Evolutionary conservation across 2,888 invertebrate species (phyloP), one percentile per base, ranked within the genome.

Genomic region (Tenthredo scrophulariae): DNA sequence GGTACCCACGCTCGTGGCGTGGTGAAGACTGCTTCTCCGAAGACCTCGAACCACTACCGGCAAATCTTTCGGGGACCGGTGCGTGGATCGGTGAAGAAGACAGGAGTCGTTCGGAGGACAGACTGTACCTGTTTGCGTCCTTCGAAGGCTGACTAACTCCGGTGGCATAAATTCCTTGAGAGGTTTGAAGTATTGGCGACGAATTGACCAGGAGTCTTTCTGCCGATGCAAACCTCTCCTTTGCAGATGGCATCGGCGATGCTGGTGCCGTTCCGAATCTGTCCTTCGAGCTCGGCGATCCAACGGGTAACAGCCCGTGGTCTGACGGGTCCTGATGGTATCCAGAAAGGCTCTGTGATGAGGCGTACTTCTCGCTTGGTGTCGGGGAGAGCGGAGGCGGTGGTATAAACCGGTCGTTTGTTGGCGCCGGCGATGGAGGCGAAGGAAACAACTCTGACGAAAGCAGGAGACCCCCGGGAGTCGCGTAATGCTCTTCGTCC

Each of bases 381-480:
- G 91, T 91, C 87, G 92, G 93, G 85, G 95, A 95, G 92, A 95
- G 96, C 91, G 96, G 95, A 90, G 96, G 93, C 91, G 96, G 96
- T 82, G 96, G 96, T 88, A 96, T 95, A 90, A 94, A 94, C 79
- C 94, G 92, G 89, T 95, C 95, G 90, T 93, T 94, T 58, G 94
- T 94, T 26, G 95, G 95, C 85, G 95, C 95, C 84, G 95, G 95
- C 80, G 95, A 95, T 37, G 95, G 95, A 84, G 95, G 95, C 62
- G 92, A 93, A 86, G 95, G 95, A 92, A 94, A 94, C 86, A 94
- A 94, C 88, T 94, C 93, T 93, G 95, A 94, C 92, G 95, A 95
- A 94, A 93, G 92, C n/a, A 90, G 88, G 50, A 80, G 29, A 62
- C 80, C 84, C 50, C 33, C 86, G 50, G 86, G 85, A 22, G 79